A percentile compares a stretch with the other conserved stretches of the same genome.
Evolutionary conservation across 92 coral and sea anemone genomes (phyloP).

Genomic region (Muricea muricata): DNA sequence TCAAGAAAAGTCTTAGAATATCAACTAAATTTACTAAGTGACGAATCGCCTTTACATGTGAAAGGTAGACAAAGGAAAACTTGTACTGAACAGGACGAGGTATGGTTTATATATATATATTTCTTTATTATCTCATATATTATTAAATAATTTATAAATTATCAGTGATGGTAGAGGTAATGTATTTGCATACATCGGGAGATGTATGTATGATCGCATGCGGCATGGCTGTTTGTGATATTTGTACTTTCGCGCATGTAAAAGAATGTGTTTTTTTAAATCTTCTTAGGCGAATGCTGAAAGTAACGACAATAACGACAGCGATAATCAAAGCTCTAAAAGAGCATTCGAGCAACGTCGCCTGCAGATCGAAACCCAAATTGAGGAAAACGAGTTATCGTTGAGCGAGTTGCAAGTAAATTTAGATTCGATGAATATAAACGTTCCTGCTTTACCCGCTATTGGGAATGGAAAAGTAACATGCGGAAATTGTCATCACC

Average conservation of each 20-base stretch:
- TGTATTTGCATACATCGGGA: no score
- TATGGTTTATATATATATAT: no score
- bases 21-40: neutral
- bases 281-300: no score
- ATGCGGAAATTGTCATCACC: constrained; percentile 55
- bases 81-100: neutral
- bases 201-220: no score
- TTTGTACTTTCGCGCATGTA: no score
- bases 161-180: no score
- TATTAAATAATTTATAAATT: no score
- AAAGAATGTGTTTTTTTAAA: no score
- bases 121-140: neutral
- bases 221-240: no score
- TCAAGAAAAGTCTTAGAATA: constrained; percentile 13
- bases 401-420: constrained; percentile 50
- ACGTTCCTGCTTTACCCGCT: constrained; percentile 43
- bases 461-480: constrained; percentile 40
- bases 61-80: neutral
- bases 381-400: constrained; percentile 19
- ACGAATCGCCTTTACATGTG: constrained; percentile 28
- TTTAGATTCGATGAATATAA: constrained; percentile 58
- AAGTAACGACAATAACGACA: no score
- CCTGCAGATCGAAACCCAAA: constrained; percentile 28
- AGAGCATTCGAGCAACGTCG: neutral
- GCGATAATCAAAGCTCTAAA: no score